Base-by-base conservation (phyloP, 2,797 vertebrate genomes). In the Poeciliopsis turneri region DNA sequence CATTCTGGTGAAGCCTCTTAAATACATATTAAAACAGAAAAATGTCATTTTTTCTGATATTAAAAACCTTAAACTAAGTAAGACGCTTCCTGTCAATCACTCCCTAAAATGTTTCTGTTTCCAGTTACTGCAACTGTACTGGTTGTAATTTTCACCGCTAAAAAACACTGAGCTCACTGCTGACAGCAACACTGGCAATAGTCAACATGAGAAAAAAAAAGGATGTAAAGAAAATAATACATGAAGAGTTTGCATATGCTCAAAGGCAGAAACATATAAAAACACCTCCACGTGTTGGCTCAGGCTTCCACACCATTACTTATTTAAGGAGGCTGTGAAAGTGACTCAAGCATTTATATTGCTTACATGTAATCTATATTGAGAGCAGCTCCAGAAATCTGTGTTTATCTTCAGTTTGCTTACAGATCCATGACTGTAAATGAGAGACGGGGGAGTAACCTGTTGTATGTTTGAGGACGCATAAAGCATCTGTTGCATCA, bases 201-300 rank as follows among this genome's bases (percentile, higher is more conserved):
- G 41, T 30, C 72, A 69, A 68, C 33, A 6, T 75, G 47, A 76
- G 8, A 18, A 49, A 78, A 11, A 75, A 75, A 15, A n/a, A 64
- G 72, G 77, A 12, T 12, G n/a, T 18, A 20, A 41, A 79, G 76
- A 41, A 76, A 80, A 78, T n/a, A 68, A 76, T 47, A 75, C 53
- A 55, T 39, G 49, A 79, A 41, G 81, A 78, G 75, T 77, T 8
- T 75, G 39, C 84, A 84, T 87, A 90, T 86, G 86, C 18, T 78
- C 1, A 13, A 46, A 47, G 39, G 59, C 57, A 79, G 70, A 70
- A 78, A 78, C 55, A 79, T 72, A 80, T 36, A 83, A 61, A 81
- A 64, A 92, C 87, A 41, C 88, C 87, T 82, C 74, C 85, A 77
- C 6, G 39, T 68, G 76, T 68, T 80, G 84, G 82, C 82, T 88